phyloP scores from a whole-genome alignment of 2,797 vertebrate genomes.

The Vipera ursinii region DNA sequence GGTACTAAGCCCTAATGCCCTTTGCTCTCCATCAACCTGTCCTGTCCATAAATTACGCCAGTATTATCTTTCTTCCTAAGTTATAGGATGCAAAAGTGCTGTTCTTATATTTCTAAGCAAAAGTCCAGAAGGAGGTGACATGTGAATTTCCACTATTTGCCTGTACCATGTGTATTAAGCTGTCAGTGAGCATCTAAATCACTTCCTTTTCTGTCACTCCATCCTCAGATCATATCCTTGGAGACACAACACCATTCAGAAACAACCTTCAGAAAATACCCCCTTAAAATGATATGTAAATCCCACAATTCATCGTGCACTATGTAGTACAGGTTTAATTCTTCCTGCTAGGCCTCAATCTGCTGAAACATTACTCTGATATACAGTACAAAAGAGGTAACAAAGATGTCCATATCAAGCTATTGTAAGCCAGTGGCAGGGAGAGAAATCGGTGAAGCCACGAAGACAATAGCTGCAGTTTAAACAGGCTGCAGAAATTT shows the following conservation, averaged over 20 bases:
- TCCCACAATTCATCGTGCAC: conserved; percentile 86
- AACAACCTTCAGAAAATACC: conserved; percentile 68
- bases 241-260: conserved; percentile 85
- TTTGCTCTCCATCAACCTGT: conserved; percentile 34
- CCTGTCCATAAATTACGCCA: conserved; percentile 49
- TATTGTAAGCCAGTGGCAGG: conserved; percentile 88
- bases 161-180: conserved; percentile 89
- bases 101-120: not conserved
- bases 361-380: conserved; percentile 84
- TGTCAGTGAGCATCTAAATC: conserved; percentile 97
- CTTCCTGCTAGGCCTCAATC: conserved; percentile 83
- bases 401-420: conserved; percentile 90
- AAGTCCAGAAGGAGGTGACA: conserved; percentile 25
- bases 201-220: conserved; percentile 89
- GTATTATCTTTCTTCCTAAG: conserved; percentile 29
- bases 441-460: conserved; percentile 85
- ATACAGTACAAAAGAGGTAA: conserved; percentile 89
- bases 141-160: conserved; percentile 69
- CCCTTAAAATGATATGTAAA: conserved; percentile 92
- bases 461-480: conserved; percentile 81
- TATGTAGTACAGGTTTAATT: conserved; percentile 85
- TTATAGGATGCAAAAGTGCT: not conserved
- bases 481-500: conserved; percentile 86
- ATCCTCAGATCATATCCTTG: conserved; percentile 80
- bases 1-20: conserved; percentile 30